A percentile compares a stretch with the other conserved stretches of the same genome.
These are phyloP conservation scores for Cynoglossus semilaevis DNA, from an alignment of 2,113 vertebrate genomes.

Conservation along the genomic window DNA sequence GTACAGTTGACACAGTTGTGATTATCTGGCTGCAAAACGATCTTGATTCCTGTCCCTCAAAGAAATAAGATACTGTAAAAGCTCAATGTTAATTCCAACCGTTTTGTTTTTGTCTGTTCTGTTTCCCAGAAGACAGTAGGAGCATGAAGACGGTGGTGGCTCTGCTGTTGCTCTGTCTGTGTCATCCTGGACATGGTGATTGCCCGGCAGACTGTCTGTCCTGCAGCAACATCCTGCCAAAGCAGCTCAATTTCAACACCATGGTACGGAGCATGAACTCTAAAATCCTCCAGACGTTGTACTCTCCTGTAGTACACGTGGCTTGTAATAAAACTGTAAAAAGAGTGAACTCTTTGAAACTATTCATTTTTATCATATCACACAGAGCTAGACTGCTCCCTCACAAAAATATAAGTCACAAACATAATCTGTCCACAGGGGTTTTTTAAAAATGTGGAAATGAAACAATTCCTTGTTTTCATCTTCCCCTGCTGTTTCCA, in stretches of 20 bases:
- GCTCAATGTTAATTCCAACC: not conserved
- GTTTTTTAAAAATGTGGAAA: slow-evolving; percentile 21
- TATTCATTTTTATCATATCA: too few relatives aligned
- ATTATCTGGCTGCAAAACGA: too few relatives aligned
- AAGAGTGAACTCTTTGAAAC: too few relatives aligned
- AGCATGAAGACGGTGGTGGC: slow-evolving; percentile 86
- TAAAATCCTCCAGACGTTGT: too few relatives aligned
- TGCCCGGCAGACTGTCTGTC: slow-evolving; percentile 85
- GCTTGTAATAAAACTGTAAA: too few relatives aligned
- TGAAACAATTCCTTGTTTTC: slow-evolving; percentile 26
- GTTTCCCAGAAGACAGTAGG: slow-evolving; percentile 40
- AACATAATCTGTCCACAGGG: not conserved
- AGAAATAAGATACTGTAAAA: not conserved
- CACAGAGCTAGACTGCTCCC: not conserved
- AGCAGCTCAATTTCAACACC: slow-evolving; percentile 78
- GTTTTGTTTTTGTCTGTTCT: slow-evolving; percentile 18
- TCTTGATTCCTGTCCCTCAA: too few relatives aligned
- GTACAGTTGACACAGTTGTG: too few relatives aligned
- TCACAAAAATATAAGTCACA: not conserved
- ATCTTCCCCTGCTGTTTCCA: slow-evolving; percentile 28
- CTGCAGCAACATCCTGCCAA: slow-evolving; percentile 80
- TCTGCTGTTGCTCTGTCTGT: slow-evolving; percentile 84
- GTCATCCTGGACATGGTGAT: slow-evolving; percentile 77
- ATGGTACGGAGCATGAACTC: slow-evolving; percentile 70
- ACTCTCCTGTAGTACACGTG: too few relatives aligned